phyloP scores from a whole-genome alignment of 2,113 vertebrate genomes.

The Scytalopus superciliaris region DNA sequence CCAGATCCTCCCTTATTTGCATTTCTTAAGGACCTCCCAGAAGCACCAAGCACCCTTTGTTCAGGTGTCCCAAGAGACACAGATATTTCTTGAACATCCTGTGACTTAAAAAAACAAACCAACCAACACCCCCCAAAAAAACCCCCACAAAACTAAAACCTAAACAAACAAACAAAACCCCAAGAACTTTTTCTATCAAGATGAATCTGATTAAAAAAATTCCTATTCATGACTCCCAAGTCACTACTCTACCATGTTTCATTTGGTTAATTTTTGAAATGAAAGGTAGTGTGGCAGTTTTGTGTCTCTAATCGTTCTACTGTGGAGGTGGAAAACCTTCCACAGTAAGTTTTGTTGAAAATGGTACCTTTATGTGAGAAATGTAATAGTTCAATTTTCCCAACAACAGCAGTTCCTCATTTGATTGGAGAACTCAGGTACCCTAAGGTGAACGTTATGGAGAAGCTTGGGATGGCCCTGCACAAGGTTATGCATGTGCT shows the following conservation, averaged over 20 bases:
- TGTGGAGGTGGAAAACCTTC: neutral
- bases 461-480: neutral
- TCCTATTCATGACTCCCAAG: neutral
- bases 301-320: neutral
- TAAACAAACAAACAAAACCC: neutral
- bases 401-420: neutral
- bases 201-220: neutral
- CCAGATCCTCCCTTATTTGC: neutral
- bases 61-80: neutral
- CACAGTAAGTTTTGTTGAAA: neutral
- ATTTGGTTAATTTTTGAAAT: neutral
- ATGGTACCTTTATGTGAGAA: neutral
- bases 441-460: neutral
- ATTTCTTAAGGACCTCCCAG: neutral
- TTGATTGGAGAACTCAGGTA: neutral
- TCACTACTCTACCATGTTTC: neutral
- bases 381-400: neutral
- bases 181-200: neutral
- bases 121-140: neutral
- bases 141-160: neutral
- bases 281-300: neutral
- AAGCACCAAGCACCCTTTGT: neutral
- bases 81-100: neutral
- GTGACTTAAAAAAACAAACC: neutral
- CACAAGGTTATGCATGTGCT: neutral